Evolutionary conservation across 1,140 invertebrate species (phyloP), one percentile per base, ranked within the genome.

Genomic region (Pseudomyrmex flavicornis): DNA sequence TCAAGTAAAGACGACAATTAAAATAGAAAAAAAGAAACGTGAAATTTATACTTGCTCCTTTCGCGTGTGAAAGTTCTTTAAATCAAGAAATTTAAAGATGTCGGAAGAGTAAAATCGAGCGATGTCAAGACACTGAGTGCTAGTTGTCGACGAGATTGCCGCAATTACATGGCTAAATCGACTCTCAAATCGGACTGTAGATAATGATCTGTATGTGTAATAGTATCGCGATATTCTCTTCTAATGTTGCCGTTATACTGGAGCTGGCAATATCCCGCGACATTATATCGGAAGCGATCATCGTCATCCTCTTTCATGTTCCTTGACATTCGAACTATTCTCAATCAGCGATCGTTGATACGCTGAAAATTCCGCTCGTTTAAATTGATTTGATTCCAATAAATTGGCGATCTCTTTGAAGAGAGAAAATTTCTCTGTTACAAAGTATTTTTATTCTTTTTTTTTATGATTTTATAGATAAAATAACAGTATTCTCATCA

Each of bases 81-180:
- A 70, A 5, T 9, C 26, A 15, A 12, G 35, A 2, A 56, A 77
- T 69, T 69, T 48, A 79, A 70, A 48, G 20, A 59, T 2, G 83
- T 69, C 17, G 35, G 58, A 50, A 50, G 35, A 77, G 26, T 75
- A 84, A 84, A 76, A 76, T 72, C 63, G 69, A 74, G 54, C 63
- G 44, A 61, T 63, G 54, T 61, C 61, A 26, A 35, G 61, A 85
- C 52, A 80, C 65, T 56, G 83, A 20, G 26, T 15, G 46, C 61
- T 69, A 62, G 62, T 83, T 83, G 63, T 83, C 88, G 74, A 83
- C 35, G n/a, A 83, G 74, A 88, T 88, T 86, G 84, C 86, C 61
- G 70, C 88, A 75, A 89, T 89, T 89, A 88, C 70, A 73, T 35
- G 69, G 68, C 63, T 80, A 84, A 88, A 88, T 88, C 80, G 84